Base-by-base conservation (phyloP, 2,113 vertebrate genomes). In the Dissostichus mawsoni region DNA sequence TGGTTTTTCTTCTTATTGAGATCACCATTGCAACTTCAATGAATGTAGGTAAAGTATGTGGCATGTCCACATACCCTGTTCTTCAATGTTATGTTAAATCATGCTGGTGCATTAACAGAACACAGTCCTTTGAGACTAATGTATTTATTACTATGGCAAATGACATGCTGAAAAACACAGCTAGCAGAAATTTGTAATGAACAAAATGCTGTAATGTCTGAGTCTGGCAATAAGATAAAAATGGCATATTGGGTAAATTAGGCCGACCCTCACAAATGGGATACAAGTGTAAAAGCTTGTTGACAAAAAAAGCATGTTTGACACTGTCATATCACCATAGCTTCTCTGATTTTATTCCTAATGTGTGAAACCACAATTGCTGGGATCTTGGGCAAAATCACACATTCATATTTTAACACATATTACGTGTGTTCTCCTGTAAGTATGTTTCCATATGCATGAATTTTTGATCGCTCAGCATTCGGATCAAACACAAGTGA, bases 111-210 rank as follows among this genome's bases (percentile, higher is more conserved):
- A 80, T 45, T 70, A 78, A 25, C 25, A 72, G 55, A 78, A 45
- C 68, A 70, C 57, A 59, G 64, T 84, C 79, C 76, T 82, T 62
- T 45, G 86, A 83, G 80, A 88, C 84, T 90, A 88, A 88, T 90
- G 80, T 83, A 53, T 78, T 82, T 66, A 76, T 72, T 76, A 85
- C 77, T 82, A 88, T 65, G 67, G 70, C 64, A 88, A 92, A 90
- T 91, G 87, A 82, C 77, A 83, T 69, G 82, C 82, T 68, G 50
- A 87, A 81, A 78, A 92, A 83, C 86, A 87, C 86, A 90, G 87
- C 83, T 89, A 77, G 83, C 55, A 79, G 69, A 83, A 80, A 84
- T 87, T 62, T 47, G 76, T 78, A 80, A 68, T 74, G 76, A 67
- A 80, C 74, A 77, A 67, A 74, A 81, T 75, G 52, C 55, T 81